Base-by-base conservation (phyloP, 2,797 vertebrate genomes). In the Antennarius maculatus region DNA sequence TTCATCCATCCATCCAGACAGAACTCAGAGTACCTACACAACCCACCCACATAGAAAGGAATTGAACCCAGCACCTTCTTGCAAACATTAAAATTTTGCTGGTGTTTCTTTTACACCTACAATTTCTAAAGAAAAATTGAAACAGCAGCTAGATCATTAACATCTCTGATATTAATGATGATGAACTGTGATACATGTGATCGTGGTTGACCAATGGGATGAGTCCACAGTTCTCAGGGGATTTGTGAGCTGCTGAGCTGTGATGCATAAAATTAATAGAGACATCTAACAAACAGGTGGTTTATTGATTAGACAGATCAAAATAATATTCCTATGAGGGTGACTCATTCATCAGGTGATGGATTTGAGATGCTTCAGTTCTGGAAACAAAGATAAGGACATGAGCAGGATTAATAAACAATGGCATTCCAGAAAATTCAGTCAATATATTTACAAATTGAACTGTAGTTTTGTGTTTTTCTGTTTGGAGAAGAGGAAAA, bases 271-370 rank as follows among this genome's bases (percentile, higher is more conserved):
- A 0, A 16, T 7, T 28, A 39, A 39, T 50, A 53, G n/a, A 55
- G 61, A 49, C 7, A 7, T 51, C 13, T 14, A 10, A 54, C 14
- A 29, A 51, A 54, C 27, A 15, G 16, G 56, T 31, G 17, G 15
- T 42, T 50, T 18, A 48, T 57, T 16, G 3, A 28, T 48, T 7
- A 43, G 41, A 61, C 58, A n/a, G 47, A 13, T 2, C 6, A 37
- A 13, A 49, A 3, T 29, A 3, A 28, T 48, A n/a, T 15, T 65
- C 42, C 37, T 52, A 7, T 55, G 39, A 61, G 60, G 58, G 64
- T 12, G 54, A 55, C 47, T 74, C 66, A 53, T 23, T 52, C 62
- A 57, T 0, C 4, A 16, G 41, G 10, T 63, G 59, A n/a, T 13
- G 2, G 16, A 23, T 3, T 23, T 34, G 59, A 37, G 37, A 39